These are phyloP conservation scores for Lepus oiostolus DNA, from an alignment of 2,797 vertebrate species.

Conservation along the genomic window DNA sequence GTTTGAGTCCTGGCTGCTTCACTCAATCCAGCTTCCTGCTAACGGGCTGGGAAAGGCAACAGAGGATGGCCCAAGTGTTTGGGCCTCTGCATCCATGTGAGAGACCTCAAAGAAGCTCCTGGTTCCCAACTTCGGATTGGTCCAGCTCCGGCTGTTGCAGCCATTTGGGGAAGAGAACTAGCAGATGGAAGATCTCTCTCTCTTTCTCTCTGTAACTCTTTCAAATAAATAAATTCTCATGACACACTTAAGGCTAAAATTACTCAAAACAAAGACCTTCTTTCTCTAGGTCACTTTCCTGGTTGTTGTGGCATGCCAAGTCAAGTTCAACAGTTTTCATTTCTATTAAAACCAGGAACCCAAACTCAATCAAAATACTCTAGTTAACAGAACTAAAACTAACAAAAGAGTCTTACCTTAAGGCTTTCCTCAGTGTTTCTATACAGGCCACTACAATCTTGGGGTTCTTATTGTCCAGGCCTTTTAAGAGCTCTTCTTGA, in stretches of 20 bases:
- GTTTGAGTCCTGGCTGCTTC: too few relatives aligned
- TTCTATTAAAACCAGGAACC: constrained; percentile 56
- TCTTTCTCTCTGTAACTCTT: too few relatives aligned
- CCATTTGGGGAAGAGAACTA: too few relatives aligned
- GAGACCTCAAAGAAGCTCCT: too few relatives aligned
- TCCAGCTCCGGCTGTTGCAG: too few relatives aligned
- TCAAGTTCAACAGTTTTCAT: constrained; percentile 42
- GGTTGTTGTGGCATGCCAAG: not conserved
- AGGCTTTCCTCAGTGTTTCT: constrained; percentile 94
- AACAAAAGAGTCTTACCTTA: constrained; percentile 91
- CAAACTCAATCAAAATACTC: constrained; percentile 28
- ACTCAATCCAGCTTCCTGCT: too few relatives aligned
- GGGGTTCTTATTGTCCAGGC: constrained; percentile 98
- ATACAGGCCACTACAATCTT: constrained; percentile 97
- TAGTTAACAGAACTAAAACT: constrained; percentile 30
- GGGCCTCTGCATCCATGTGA: too few relatives aligned
- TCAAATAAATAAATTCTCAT: too few relatives aligned
- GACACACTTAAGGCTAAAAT: not conserved
- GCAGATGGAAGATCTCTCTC: too few relatives aligned
- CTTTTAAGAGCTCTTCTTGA: constrained; percentile 97
- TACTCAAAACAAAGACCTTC: not conserved
- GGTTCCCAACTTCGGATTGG: too few relatives aligned
- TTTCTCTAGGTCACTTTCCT: constrained; percentile 27
- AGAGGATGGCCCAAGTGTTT: too few relatives aligned
- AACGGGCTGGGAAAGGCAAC: too few relatives aligned